Percentiles rank a stretch among this genome's conserved stretches.
Conservation (phyloP, 2,797 vertebrate genomes). For the Cichlasoma orientale region DNA sequence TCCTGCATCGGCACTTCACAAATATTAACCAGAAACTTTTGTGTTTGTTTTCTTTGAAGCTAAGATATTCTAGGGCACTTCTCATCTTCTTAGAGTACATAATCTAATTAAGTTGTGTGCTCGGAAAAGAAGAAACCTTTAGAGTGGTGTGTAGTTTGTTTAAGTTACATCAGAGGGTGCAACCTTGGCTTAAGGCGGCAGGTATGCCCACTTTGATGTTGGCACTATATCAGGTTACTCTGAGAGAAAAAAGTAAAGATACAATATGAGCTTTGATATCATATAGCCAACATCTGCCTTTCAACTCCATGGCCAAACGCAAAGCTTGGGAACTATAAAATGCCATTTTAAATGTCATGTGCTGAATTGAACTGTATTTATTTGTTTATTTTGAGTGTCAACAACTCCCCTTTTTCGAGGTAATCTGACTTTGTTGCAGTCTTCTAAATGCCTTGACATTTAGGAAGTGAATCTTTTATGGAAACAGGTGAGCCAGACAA, state of each 20-base stretch:
- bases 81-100: background rate
- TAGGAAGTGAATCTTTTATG: constrained; percentile 48
- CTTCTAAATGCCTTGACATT: constrained; percentile 75
- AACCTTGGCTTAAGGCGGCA: constrained; percentile 25
- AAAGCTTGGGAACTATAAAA: constrained; percentile 58
- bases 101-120: background rate
- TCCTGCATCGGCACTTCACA: constrained; percentile 15
- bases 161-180: constrained; percentile 5
- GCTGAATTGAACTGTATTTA: constrained; percentile 65
- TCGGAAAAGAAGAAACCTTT: background rate
- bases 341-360: constrained; percentile 70
- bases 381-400: constrained; percentile 63
- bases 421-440: constrained; percentile 55
- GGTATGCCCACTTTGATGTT: constrained; percentile 43
- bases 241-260: constrained; percentile 26
- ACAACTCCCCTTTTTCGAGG: constrained; percentile 46
- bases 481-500: constrained; percentile 40
- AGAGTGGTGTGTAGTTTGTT: constrained; percentile 15
- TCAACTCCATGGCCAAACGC: constrained; percentile 16
- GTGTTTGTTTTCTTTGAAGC: background rate
- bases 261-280: constrained; percentile 30
- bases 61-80: constrained; percentile 24
- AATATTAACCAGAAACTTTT: constrained; percentile 1
- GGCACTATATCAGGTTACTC: constrained; percentile 26
- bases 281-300: constrained; percentile 30